A percentile compares a stretch with the other conserved stretches of the same genome.
These are phyloP conservation scores for Caloenas nicobarica DNA, from an alignment of 2,113 vertebrate genomes.

Conservation along the genomic window DNA sequence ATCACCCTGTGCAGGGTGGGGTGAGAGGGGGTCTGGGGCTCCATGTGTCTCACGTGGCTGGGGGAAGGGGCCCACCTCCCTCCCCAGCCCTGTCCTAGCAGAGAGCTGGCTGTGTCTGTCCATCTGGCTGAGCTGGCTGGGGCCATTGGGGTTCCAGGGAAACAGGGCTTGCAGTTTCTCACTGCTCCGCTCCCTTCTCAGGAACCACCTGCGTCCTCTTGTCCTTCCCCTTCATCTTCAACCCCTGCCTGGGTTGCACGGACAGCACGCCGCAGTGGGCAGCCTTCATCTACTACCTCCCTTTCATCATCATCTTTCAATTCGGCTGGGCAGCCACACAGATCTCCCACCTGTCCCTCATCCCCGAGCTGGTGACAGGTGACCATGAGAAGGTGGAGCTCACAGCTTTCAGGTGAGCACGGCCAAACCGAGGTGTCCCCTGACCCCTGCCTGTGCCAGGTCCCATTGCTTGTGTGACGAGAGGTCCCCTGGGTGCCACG, in stretches of 20 bases:
- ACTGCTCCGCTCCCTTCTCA: conserved; percentile 23
- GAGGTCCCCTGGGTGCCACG: background rate
- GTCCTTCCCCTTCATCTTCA: conserved; percentile 95
- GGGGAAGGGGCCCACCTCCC: background rate
- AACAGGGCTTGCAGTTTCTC: background rate
- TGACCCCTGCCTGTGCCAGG: background rate
- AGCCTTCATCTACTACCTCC: conserved; percentile 85
- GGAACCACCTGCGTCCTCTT: conserved; percentile 87
- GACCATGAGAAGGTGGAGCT: conserved; percentile 93
- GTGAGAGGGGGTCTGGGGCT: background rate
- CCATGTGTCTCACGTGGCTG: background rate
- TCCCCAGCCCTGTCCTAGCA: background rate
- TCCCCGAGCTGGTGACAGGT: conserved; percentile 86
- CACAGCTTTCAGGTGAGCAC: conserved; percentile 89
- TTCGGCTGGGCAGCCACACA: conserved; percentile 95
- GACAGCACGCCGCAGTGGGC: conserved; percentile 83
- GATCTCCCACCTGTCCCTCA: conserved; percentile 94
- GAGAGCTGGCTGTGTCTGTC: background rate
- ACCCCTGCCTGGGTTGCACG: conserved; percentile 84
- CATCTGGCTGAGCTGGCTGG: background rate
- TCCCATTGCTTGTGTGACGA: background rate
- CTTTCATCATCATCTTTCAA: conserved; percentile 93
- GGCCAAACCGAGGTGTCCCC: background rate
- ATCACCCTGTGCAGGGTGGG: background rate
- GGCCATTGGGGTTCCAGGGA: background rate